phyloP scores from a whole-genome alignment of 2,113 vertebrate species.

The Oxygymnocypris stewartii region DNA sequence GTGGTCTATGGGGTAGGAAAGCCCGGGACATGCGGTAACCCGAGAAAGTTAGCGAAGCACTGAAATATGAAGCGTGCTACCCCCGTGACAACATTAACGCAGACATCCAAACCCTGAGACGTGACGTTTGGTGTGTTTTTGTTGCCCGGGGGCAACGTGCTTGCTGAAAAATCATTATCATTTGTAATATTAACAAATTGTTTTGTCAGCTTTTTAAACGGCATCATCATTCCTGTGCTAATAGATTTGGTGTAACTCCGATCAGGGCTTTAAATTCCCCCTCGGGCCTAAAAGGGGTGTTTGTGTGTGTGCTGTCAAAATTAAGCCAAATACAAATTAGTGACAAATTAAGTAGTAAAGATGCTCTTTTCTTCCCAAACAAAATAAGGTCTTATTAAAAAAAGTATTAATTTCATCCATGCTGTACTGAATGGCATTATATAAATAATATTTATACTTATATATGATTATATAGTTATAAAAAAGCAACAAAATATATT shows the following conservation, averaged over 20 bases:
- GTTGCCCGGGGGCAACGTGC: constrained; percentile 65
- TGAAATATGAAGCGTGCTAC: constrained; percentile 73
- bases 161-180: constrained; percentile 77
- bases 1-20: constrained; percentile 68
- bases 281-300: constrained; percentile 52
- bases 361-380: neutral
- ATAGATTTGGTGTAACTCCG: constrained; percentile 70
- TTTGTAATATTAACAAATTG: constrained; percentile 84
- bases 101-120: constrained; percentile 61
- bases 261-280: constrained; percentile 64
- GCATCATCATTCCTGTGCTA: constrained; percentile 75
- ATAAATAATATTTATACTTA: neutral
- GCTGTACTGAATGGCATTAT: neutral
- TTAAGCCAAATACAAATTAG: constrained; percentile 25
- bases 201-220: constrained; percentile 79
- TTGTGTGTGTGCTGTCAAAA: constrained; percentile 24
- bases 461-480: neutral
- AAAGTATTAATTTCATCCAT: neutral
- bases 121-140: constrained; percentile 68
- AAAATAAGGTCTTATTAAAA: neutral
- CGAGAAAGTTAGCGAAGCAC: constrained; percentile 66
- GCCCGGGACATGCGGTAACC: constrained; percentile 73
- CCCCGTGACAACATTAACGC: constrained; percentile 65
- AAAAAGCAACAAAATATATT: neutral
- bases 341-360: constrained; percentile 25